Evolutionary conservation across 2,113 vertebrate species (phyloP), one percentile per base, ranked within the genome.

Genomic region (Hystrix brachyura): DNA sequence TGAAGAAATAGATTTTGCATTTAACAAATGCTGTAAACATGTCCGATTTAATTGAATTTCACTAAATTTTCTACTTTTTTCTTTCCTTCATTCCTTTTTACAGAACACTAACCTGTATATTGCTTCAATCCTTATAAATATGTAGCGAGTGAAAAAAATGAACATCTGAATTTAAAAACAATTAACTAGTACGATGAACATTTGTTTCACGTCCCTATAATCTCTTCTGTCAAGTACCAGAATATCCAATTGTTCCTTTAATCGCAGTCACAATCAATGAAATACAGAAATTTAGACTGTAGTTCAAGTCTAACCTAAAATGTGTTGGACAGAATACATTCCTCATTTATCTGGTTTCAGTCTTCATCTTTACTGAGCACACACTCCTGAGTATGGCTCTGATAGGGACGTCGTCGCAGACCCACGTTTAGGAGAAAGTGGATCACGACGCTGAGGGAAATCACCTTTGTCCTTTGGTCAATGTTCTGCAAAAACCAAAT

Each of bases 371-470:
- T 96, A 97, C 94, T 93, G 4, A 97, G 38, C 18, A 71, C 12
- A 15, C 43, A 32, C 25, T 85, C 12, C 7, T 82, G 94, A 29
- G 87, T 83, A 5, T 29, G 11, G 34, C 46, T 80, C 74, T 87
- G 69, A 4, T 62, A 96, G 65, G 87, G n/a, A 88, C 5, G 18
- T 12, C 90, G 69, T 95, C 64, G 14, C 23, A 83, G 53, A 60
- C 27, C 38, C 87, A 7, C 81, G 86, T 96, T 94, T 97, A 94
- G 64, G 72, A 90, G 27, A 92, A 96, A 95, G 78, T 95, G 5
- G 9, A 93, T 98, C 14, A 6, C 71, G 51, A 90, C 81, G 94
- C 76, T 88, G 86, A 96, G 55, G 97, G 92, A 96, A 83, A 97
- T 95, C 53, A 46, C 0, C 2, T 60, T 97, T 98, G 65, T 80